phyloP scores from a whole-genome alignment of 2,888 invertebrate genomes.

The Actias luna region DNA sequence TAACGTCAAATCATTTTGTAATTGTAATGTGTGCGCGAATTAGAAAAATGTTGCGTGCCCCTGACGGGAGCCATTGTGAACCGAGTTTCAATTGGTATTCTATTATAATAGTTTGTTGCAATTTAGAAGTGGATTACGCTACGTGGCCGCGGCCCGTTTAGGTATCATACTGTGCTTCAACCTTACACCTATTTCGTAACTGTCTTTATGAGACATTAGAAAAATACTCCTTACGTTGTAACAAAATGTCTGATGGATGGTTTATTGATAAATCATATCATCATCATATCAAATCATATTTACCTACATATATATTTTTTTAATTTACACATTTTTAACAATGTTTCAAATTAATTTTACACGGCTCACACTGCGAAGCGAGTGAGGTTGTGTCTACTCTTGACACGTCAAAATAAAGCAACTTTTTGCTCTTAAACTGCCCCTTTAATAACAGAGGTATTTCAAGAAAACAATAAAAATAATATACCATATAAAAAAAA shows the following conservation, averaged over 20 bases:
- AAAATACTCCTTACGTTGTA: not conserved
- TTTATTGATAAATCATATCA: too few species aligned
- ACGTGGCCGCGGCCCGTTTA: slow-evolving; percentile 8
- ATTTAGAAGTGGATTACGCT: slow-evolving; percentile 29
- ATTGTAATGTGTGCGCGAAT: not conserved
- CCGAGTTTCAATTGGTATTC: slow-evolving; percentile 45
- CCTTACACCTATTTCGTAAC: slow-evolving; percentile 2
- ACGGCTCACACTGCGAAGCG: too few species aligned
- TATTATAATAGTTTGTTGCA: slow-evolving; percentile 36
- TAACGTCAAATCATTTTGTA: not conserved
- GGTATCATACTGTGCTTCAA: not conserved
- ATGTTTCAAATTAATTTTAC: too few species aligned
- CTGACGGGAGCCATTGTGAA: slow-evolving; percentile 39
- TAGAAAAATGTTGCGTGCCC: slow-evolving; percentile 32
- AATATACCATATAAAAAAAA: too few species aligned
- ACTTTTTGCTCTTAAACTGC: too few species aligned
- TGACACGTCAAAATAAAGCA: too few species aligned
- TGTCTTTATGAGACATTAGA: not conserved
- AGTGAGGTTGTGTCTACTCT: too few species aligned
- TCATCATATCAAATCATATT: too few species aligned
- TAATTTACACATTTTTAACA: too few species aligned
- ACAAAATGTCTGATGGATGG: not conserved
- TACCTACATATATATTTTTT: too few species aligned
- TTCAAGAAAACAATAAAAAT: too few species aligned
- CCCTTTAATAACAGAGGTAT: too few species aligned